Conservation (phyloP, 2,888 invertebrate species). For the Lasioglossum leucozonium region DNA sequence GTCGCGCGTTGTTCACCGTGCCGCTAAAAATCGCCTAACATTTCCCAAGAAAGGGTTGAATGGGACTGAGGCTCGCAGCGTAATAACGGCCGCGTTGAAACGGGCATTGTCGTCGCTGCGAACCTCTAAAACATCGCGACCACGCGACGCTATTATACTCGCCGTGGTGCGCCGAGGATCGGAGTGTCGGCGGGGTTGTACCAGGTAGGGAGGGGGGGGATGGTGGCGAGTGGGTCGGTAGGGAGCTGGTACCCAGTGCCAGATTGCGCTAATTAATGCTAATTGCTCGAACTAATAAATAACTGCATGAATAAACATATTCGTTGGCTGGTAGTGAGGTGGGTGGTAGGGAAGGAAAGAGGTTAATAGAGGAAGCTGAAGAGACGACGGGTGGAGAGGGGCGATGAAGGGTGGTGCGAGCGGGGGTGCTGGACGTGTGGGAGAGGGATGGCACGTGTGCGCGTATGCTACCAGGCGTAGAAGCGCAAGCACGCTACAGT, state of each 20-base stretch:
- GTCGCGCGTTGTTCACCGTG: not conserved
- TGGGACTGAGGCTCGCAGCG: not conserved
- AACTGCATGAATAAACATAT: conserved; percentile 81
- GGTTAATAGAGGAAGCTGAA: conserved; percentile 34
- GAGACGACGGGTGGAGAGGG: conserved; percentile 20
- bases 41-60: not conserved
- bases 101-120: conserved; percentile 45
- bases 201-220: conserved; percentile 16
- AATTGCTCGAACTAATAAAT: conserved; percentile 83
- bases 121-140: conserved; percentile 73
- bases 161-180: conserved; percentile 56
- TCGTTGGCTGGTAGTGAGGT: conserved; percentile 59
- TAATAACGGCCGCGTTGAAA: conserved; percentile 13
- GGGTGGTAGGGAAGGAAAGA: conserved; percentile 17
- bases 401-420: not conserved
- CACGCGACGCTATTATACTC: conserved; percentile 60
- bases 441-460: conserved; percentile 46
- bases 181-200: conserved; percentile 2
- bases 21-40: not conserved
- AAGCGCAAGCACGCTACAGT: conserved; percentile 58
- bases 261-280: conserved; percentile 83
- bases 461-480: conserved; percentile 51
- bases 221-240: no score
- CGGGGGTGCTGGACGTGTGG: not conserved
- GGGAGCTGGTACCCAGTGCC: conserved; percentile 59